Evolutionary conservation across 2,797 vertebrate genomes (phyloP).

Genomic region (Clamator glandarius): DNA sequence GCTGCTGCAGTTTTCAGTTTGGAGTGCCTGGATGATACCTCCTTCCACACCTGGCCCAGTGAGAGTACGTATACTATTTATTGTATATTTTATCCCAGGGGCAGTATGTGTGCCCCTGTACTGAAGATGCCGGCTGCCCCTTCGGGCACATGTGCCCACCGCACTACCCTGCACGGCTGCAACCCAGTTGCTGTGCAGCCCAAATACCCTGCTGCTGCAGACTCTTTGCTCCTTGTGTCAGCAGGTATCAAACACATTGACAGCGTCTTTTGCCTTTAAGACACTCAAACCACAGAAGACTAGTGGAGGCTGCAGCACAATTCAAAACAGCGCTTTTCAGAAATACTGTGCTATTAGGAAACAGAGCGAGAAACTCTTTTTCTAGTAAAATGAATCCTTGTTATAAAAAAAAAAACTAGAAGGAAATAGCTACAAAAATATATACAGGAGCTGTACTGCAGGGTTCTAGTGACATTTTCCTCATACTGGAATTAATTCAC

Average conservation of each 20-base stretch:
- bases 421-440: constrained; percentile 4
- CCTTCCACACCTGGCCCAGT: background rate
- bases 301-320: background rate
- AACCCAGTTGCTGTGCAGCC: accelerated
- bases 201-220: background rate
- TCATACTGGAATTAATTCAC: constrained; percentile 52
- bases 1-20: background rate
- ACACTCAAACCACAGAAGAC: background rate
- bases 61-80: background rate
- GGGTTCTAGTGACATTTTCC: constrained; percentile 26
- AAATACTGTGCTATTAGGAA: background rate
- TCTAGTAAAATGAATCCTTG: background rate
- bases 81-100: background rate
- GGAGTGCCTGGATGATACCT: background rate
- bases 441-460: background rate
- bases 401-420: background rate
- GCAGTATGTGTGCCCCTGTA: accelerated
- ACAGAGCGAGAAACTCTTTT: background rate
- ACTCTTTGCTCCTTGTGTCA: background rate
- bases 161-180: accelerated
- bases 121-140: accelerated
- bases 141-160: accelerated
- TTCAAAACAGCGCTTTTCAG: background rate
- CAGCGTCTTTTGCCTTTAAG: background rate
- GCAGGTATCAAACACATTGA: accelerated